Base-by-base conservation (phyloP, 1,140 invertebrate genomes). In the Bombus breviceps region DNA sequence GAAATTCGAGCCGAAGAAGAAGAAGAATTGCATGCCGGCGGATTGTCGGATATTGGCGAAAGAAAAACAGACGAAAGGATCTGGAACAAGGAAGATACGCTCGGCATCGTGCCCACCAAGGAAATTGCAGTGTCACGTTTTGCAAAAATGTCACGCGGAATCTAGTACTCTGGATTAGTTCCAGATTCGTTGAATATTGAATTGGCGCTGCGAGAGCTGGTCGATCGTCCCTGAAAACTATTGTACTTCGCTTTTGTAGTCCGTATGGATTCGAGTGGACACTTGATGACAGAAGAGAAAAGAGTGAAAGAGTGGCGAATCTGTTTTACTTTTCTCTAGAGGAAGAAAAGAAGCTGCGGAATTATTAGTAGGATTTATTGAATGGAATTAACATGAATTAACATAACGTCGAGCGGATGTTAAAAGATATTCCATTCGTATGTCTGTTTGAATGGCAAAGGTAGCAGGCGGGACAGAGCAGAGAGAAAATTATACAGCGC, bases 51-150 rank as follows among this genome's bases (percentile, higher is more conserved):
- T 41, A 47, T n/a, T 62, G 47, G 43, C 32, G 47, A 39, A 18
- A 18, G 15, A 78, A 13, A 41, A 76, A 76, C 13, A 9, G 25
- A n/a, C 13, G 72, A 22, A 53, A n/a, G 13, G 39, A 78, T 64
- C 53, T n/a, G 76, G 83, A 77, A 10, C 41, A 72, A 72, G 82
- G 37, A 34, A 22, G 13, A 37, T 25, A 57, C 53, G 34, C 53
- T 41, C 47, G 84, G 84, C 84, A 81, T 74, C 41, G 71, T 86
- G 85, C 85, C 84, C 80, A 37, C n/a, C 59, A 28, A 75, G 78
- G 71, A 85, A 81, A 85, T 85, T 85, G 84, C 84, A 85, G 78
- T 85, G 78, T 85, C 84, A 80, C 78, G 78, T 85, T 85, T 59
- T 69, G 59, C 71, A 81, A 81, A 81, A 81, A 85, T 85, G 71